Evolutionary conservation across 2,888 invertebrate genomes (phyloP).

Genomic region (Limnephilus auricula): DNA sequence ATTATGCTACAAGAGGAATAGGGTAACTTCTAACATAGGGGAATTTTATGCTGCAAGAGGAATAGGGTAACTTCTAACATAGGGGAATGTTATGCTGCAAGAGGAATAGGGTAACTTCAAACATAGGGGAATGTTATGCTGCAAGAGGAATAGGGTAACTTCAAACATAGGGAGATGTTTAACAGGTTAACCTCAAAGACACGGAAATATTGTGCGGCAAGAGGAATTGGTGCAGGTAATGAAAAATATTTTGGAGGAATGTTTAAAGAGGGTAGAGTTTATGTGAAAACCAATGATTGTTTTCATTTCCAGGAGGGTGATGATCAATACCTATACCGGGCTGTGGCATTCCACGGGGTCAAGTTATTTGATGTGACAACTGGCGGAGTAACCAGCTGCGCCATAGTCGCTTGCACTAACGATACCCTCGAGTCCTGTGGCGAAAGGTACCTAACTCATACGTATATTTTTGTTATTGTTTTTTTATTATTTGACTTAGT

Average conservation of each 20-base stretch:
- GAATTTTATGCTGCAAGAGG: too few relatives aligned
- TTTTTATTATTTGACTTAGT: too few relatives aligned
- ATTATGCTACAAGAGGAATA: too few relatives aligned
- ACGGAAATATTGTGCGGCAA: too few relatives aligned
- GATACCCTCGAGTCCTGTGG: slow-evolving; percentile 74
- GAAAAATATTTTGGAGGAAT: not conserved
- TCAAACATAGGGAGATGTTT: too few relatives aligned
- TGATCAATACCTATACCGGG: slow-evolving; percentile 74
- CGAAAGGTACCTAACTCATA: slow-evolving; percentile 69
- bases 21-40: not conserved
- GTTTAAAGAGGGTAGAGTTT: not conserved
- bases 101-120: too few relatives aligned
- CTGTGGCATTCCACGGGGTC: slow-evolving; percentile 76
- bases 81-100: not conserved
- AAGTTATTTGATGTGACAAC: slow-evolving; percentile 75
- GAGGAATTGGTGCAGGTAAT: not conserved
- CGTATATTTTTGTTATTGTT: too few relatives aligned
- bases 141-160: too few relatives aligned
- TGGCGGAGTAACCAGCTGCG: slow-evolving; percentile 76
- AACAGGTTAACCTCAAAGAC: too few relatives aligned
- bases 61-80: not conserved
- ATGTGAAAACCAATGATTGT: not conserved
- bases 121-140: too few relatives aligned
- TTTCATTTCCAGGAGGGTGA: slow-evolving; percentile 47
- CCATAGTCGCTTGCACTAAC: slow-evolving; percentile 76